Conservation (phyloP, 2,113 vertebrate genomes). For the Tachysurus fulvidraco region DNA sequence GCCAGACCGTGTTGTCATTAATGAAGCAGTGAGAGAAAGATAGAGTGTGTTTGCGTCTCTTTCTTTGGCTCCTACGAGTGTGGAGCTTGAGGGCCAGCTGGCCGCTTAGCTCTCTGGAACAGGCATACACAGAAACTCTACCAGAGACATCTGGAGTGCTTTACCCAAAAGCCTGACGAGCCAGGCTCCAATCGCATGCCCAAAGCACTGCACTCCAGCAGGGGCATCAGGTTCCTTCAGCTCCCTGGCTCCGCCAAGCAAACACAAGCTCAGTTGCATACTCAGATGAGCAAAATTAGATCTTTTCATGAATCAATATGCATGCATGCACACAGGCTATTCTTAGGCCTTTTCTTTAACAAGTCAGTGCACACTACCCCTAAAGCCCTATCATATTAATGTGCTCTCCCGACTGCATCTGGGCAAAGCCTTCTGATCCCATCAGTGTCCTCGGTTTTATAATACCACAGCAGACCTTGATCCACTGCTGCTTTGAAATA, state of each 20-base stretch:
- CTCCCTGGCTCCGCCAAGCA: constrained; percentile 11
- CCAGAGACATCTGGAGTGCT: constrained; percentile 48
- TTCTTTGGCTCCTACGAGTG: constrained; percentile 31
- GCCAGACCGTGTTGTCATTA: constrained; percentile 32
- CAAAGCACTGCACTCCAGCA: constrained; percentile 25
- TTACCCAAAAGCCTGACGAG: constrained; percentile 32
- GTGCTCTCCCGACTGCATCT: neutral
- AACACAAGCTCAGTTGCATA: constrained; percentile 4
- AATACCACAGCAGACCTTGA: constrained; percentile 26
- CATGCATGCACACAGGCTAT: neutral
- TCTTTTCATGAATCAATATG: neutral
- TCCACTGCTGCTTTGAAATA: constrained; percentile 36
- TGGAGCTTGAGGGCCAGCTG: constrained; percentile 35
- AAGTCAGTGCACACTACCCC: neutral
- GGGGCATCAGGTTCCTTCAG: constrained; percentile 31
- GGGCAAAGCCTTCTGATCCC: constrained; percentile 18
- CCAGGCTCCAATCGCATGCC: constrained; percentile 33
- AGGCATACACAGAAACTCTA: constrained; percentile 37
- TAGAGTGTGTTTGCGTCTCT: constrained; percentile 29
- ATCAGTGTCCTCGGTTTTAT: constrained; percentile 20
- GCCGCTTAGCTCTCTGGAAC: constrained; percentile 30
- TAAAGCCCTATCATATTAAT: neutral
- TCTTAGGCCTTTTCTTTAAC: neutral
- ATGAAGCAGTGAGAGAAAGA: constrained; percentile 38
- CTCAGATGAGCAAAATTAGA: neutral